A percentile compares a stretch with the other conserved stretches of the same genome.
phyloP scores from a whole-genome alignment of 2,888 invertebrate genomes.

The Steromphala cineraria region DNA sequence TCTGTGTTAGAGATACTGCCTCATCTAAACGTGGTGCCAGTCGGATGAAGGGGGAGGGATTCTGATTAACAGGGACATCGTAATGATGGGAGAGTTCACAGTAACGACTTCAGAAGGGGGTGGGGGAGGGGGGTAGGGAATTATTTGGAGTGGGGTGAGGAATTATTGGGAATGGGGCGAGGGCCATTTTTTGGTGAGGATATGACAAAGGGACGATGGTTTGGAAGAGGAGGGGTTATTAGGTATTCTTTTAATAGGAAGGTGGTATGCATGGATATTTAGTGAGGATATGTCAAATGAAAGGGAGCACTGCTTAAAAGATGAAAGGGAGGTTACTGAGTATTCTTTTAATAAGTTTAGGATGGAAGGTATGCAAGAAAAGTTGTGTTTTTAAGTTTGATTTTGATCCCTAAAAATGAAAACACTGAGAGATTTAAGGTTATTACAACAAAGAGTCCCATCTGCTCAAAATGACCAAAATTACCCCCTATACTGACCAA shows the following conservation, averaged over 20 bases:
- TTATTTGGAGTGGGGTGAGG: not conserved
- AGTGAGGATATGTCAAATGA: not conserved
- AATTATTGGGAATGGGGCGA: not conserved
- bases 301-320: not conserved
- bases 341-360: too few species aligned
- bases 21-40: not conserved
- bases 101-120: not conserved
- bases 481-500: too few species aligned
- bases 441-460: too few species aligned
- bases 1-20: constrained; percentile 16
- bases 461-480: too few species aligned
- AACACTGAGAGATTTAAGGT: too few species aligned
- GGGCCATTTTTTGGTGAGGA: not conserved
- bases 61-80: not conserved
- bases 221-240: not conserved
- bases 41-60: constrained; percentile 10
- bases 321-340: not conserved
- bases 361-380: too few species aligned
- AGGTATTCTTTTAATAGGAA: too few species aligned
- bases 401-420: too few species aligned
- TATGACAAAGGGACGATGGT: not conserved
- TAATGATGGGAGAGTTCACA: not conserved
- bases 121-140: not conserved
- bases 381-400: too few species aligned
- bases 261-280: too few species aligned